These are phyloP conservation scores for Anguilla anguilla DNA, from an alignment of 2,797 vertebrate genomes.

Conservation along the genomic window DNA sequence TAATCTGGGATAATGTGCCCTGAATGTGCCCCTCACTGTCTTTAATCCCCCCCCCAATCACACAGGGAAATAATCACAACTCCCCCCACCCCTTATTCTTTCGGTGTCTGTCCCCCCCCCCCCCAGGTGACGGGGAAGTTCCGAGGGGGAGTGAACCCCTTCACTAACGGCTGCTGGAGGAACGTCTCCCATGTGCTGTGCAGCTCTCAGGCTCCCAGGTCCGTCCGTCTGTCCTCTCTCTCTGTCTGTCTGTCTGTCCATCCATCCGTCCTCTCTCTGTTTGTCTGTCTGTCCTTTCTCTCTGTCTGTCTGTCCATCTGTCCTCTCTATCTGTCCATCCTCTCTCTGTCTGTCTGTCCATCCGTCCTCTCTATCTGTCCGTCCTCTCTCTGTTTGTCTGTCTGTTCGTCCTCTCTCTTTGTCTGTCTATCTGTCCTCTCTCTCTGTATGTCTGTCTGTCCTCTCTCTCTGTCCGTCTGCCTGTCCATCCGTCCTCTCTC, in stretches of 20 bases:
- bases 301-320: background rate
- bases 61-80: background rate
- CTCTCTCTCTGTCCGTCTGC: too few species aligned
- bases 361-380: too few species aligned
- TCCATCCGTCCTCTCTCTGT: background rate
- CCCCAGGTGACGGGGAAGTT: slow-evolving; percentile 94
- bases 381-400: too few species aligned
- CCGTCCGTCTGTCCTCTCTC: background rate
- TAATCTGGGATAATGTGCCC: slow-evolving; percentile 38
- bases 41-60: background rate
- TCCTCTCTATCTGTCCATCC: too few species aligned
- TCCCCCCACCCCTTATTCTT: background rate
- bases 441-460: background rate
- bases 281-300: too few species aligned
- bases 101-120: background rate
- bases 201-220: slow-evolving; percentile 94
- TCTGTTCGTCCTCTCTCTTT: too few species aligned
- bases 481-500: too few species aligned
- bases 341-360: too few species aligned
- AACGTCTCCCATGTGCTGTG: slow-evolving; percentile 93
- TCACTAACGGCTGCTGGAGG: slow-evolving; percentile 92
- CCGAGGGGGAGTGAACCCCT: slow-evolving; percentile 93
- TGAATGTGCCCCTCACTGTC: background rate
- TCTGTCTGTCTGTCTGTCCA: background rate
- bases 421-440: too few species aligned